Percentiles rank a stretch among this genome's conserved stretches.
phyloP scores from a whole-genome alignment of 2,113 vertebrate genomes.

The Scatophagus argus region DNA sequence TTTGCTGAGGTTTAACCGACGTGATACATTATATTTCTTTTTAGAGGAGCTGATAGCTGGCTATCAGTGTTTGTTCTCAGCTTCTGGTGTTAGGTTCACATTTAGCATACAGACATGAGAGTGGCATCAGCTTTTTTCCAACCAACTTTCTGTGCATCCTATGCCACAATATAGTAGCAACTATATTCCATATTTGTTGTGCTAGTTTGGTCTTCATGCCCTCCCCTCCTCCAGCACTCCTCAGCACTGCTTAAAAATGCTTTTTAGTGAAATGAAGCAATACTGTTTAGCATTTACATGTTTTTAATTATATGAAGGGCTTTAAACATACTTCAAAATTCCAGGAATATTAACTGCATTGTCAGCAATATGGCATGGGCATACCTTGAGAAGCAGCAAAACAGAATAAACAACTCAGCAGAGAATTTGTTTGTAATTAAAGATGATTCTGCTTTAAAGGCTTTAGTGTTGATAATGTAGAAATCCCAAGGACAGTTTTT shows the following conservation, averaged over 20 bases:
- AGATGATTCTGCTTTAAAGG: slow-evolving; percentile 14
- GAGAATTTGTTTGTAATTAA: slow-evolving; percentile 39
- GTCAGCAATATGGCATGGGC: neutral
- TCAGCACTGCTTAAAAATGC: neutral
- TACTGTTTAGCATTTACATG: neutral
- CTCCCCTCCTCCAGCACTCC: neutral
- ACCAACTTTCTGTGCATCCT: neutral
- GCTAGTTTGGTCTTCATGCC: neutral
- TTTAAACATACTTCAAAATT: neutral
- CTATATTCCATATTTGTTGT: neutral
- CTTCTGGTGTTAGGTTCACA: neutral
- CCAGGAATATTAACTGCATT: neutral
- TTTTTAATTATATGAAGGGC: neutral
- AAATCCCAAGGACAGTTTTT: slow-evolving; percentile 24
- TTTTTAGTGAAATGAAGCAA: neutral
- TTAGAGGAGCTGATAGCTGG: neutral
- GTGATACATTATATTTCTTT: neutral
- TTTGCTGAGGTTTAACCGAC: neutral
- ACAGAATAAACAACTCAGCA: neutral
- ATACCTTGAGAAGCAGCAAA: neutral
- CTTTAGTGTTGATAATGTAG: slow-evolving; percentile 3
- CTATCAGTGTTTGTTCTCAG: neutral
- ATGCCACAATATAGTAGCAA: neutral
- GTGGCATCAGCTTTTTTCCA: neutral
- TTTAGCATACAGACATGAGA: neutral